phyloP scores from a whole-genome alignment of 2,113 vertebrate species.

The Hucho hucho region DNA sequence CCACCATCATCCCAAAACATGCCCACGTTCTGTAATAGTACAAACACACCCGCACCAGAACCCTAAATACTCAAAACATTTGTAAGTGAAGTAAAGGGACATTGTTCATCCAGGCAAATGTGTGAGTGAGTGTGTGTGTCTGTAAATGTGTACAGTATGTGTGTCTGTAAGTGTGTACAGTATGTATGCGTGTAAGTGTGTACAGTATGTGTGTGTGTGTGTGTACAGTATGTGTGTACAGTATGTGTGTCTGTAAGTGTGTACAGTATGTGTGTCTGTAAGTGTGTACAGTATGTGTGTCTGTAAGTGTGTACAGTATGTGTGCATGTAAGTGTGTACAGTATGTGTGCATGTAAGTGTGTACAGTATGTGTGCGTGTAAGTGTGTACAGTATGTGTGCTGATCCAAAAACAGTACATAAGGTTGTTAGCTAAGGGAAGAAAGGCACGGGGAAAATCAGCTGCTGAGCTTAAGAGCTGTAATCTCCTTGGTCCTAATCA shows the following conservation, averaged over 20 bases:
- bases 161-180: constrained; percentile 7
- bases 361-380: no score
- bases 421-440: constrained; percentile 61
- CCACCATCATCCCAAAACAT: constrained; percentile 13
- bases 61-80: background rate
- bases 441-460: constrained; percentile 55
- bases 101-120: background rate
- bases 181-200: no score
- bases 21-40: background rate
- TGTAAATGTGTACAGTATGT: background rate
- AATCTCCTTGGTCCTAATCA: constrained; percentile 75
- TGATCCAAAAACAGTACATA: constrained; percentile 59
- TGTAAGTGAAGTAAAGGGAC: background rate
- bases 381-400: background rate
- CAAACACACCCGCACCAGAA: background rate
- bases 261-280: no score
- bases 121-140: background rate
- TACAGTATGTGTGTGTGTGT: no score
- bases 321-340: no score
- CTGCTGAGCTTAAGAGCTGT: constrained; percentile 61
- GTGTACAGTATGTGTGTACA: no score
- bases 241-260: no score
- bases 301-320: no score
- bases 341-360: no score
- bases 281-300: no score